Conservation (phyloP, 2,113 vertebrate species). For the Otis tarda region DNA sequence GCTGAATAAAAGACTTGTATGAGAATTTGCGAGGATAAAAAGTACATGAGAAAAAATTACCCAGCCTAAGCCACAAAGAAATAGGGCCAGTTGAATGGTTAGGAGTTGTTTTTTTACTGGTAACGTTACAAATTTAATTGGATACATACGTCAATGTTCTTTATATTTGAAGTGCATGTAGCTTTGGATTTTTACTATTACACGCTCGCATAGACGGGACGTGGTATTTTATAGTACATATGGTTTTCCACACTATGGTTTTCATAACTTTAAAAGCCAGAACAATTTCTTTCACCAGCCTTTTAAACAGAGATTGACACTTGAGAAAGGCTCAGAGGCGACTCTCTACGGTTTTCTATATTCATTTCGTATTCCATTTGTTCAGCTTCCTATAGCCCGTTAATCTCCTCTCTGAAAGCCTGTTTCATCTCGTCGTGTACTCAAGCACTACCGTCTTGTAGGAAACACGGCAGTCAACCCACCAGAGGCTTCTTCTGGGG, state of each 20-base stretch:
- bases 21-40: conserved; percentile 29
- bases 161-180: conserved; percentile 11
- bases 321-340: neutral
- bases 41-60: neutral
- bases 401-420: conserved; percentile 17
- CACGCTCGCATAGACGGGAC: neutral
- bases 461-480: neutral
- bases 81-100: neutral
- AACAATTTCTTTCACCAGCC: conserved; percentile 48
- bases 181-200: conserved; percentile 35
- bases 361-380: conserved; percentile 20
- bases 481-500: neutral
- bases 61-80: neutral
- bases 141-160: conserved; percentile 28
- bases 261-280: conserved; percentile 51
- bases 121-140: conserved; percentile 43
- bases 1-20: neutral
- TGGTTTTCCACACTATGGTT: conserved; percentile 35
- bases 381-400: conserved; percentile 18
- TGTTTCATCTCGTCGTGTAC: neutral
- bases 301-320: conserved; percentile 57
- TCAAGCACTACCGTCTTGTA: neutral
- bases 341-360: neutral
- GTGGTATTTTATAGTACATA: conserved; percentile 10
- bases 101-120: conserved; percentile 8